A percentile compares a stretch with the other conserved stretches of the same genome.
phyloP scores from a whole-genome alignment of 2,113 vertebrate species.

The Engraulis encrasicolus region DNA sequence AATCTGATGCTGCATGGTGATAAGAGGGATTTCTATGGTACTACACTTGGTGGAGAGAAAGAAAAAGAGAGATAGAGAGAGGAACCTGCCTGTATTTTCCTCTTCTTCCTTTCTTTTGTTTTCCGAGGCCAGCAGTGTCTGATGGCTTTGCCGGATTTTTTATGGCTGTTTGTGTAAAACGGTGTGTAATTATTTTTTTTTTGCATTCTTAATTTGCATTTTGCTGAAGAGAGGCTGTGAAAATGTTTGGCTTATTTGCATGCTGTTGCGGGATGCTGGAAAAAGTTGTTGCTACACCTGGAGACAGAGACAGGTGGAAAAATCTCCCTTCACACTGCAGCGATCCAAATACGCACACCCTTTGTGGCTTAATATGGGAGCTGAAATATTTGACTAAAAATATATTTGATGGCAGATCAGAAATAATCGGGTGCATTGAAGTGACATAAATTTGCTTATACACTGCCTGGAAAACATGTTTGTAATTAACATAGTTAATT shows the following conservation, averaged over 20 bases:
- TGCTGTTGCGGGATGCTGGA: constrained; percentile 61
- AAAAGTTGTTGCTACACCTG: neutral
- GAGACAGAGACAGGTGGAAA: neutral
- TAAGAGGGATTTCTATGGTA: neutral
- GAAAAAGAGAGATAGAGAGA: neutral
- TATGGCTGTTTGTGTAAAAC: constrained; percentile 67
- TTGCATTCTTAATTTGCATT: constrained; percentile 67
- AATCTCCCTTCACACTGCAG: neutral
- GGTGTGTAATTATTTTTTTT: too few relatives aligned
- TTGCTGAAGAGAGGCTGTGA: constrained; percentile 63
- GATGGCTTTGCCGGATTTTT: constrained; percentile 2
- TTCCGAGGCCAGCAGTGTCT: neutral
- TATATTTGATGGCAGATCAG: too few relatives aligned
- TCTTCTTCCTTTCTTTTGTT: neutral
- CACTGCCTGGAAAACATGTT: too few relatives aligned
- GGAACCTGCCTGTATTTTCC: too few relatives aligned
- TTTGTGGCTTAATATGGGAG: neutral
- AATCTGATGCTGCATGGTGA: neutral
- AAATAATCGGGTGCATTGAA: too few relatives aligned
- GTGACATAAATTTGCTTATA: too few relatives aligned
- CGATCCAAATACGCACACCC: neutral
- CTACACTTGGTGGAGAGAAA: neutral
- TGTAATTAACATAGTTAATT: too few relatives aligned
- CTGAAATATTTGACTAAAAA: neutral
- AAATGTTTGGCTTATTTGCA: constrained; percentile 67